These are phyloP conservation scores for Crioceris asparagi DNA, from an alignment of 2,888 invertebrate species.

Conservation along the genomic window DNA sequence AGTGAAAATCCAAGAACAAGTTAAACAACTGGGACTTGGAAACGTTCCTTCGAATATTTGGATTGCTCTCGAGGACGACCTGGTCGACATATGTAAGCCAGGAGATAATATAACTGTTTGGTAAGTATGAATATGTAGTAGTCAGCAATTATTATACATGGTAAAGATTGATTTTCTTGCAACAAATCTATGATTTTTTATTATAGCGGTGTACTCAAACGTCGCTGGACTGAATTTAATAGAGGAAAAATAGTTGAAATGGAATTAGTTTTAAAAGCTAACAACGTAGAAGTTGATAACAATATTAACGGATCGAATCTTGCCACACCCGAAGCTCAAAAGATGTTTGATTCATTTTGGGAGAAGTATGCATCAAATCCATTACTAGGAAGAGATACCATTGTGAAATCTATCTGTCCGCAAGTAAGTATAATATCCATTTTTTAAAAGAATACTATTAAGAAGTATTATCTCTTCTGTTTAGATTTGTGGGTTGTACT, in stretches of 20 bases:
- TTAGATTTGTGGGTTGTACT: constrained; percentile 78
- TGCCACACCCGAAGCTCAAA: constrained; percentile 53
- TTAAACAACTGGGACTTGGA: constrained; percentile 58
- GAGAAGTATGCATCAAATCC: constrained; percentile 48
- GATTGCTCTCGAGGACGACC: constrained; percentile 72
- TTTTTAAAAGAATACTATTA: not conserved
- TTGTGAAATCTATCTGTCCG: constrained; percentile 74
- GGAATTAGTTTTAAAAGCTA: constrained; percentile 60
- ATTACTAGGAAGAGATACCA: constrained; percentile 63
- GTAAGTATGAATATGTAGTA: constrained; percentile 39
- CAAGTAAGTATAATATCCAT: constrained; percentile 50
- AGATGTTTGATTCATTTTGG: constrained; percentile 68
- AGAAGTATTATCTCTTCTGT: constrained; percentile 12
- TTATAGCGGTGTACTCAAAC: constrained; percentile 62
- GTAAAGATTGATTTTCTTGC: not conserved
- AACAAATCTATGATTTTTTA: not conserved
- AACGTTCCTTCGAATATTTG: constrained; percentile 65
- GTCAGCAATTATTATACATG: no score
- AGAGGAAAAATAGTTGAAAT: constrained; percentile 54
- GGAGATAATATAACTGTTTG: constrained; percentile 80
- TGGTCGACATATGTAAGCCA: constrained; percentile 78
- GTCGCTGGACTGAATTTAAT: constrained; percentile 57
- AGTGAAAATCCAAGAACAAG: constrained; percentile 75
- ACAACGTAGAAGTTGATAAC: constrained; percentile 57
- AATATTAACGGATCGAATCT: constrained; percentile 38